phyloP scores from a whole-genome alignment of 2,888 invertebrate species.

The Xanthorhoe spadicearia region DNA sequence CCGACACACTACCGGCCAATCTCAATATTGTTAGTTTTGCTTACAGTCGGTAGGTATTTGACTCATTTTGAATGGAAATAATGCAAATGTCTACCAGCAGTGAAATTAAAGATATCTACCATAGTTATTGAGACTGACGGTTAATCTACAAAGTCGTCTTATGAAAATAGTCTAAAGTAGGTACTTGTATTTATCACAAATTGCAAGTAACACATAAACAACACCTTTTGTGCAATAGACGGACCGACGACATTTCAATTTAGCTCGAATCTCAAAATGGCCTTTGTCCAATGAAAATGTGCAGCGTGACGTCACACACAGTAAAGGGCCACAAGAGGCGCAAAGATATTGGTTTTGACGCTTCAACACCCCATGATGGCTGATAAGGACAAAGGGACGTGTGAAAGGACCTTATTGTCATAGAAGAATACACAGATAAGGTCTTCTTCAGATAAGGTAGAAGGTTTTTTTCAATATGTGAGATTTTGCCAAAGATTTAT shows the following conservation, averaged over 20 bases:
- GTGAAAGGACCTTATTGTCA: slow-evolving; percentile 43
- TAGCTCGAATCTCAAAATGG: slow-evolving; percentile 34
- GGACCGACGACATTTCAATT: slow-evolving; percentile 42
- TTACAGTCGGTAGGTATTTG: no score
- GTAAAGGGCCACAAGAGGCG: slow-evolving; percentile 35
- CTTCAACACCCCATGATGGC: slow-evolving; percentile 40
- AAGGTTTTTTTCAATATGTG: no score
- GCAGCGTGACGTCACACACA: slow-evolving; percentile 40
- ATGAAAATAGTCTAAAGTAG: no score
- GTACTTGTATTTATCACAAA: no score
- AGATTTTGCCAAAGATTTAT: no score
- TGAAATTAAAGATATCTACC: no score
- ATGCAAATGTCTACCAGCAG: no score
- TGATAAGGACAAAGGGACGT: slow-evolving; percentile 42
- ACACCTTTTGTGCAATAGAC: slow-evolving; percentile 15
- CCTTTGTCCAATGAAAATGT: slow-evolving; percentile 45
- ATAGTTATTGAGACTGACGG: no score
- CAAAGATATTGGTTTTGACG: slow-evolving; percentile 45
- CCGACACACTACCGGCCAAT: no score
- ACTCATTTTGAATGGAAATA: no score
- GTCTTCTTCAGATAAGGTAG: neutral
- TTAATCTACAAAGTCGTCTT: no score
- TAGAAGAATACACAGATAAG: slow-evolving; percentile 37
- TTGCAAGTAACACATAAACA: neutral
- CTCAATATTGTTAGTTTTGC: no score